These are phyloP conservation scores for Zapus hudsonius DNA, from an alignment of 2,113 vertebrate genomes.

Conservation along the genomic window DNA sequence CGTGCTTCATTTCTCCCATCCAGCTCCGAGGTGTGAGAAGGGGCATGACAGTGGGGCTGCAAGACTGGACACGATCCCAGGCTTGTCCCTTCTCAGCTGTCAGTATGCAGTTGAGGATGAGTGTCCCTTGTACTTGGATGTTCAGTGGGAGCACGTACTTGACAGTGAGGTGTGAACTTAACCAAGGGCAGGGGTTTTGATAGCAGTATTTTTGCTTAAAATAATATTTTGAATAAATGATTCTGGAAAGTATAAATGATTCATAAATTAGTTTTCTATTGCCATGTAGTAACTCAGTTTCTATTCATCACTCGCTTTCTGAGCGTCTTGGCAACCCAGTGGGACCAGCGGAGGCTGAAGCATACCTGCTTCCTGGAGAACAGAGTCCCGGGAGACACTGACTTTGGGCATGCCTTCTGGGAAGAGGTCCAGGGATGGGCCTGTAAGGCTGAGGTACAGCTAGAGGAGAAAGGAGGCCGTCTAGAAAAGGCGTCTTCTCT, in stretches of 20 bases:
- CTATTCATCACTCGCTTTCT: neutral
- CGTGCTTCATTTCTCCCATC: neutral
- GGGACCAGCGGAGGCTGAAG: neutral
- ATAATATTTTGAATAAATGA: slow-evolving; percentile 8
- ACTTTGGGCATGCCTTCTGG: neutral
- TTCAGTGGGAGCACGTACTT: neutral
- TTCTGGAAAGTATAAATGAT: neutral
- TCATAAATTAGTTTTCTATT: neutral
- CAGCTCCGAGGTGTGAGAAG: neutral
- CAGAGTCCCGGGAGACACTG: neutral
- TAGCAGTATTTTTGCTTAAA: slow-evolving; percentile 14
- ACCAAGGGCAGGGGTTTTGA: neutral
- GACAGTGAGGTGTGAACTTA: neutral
- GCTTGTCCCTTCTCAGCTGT: neutral
- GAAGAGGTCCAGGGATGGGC: rapidly evolving
- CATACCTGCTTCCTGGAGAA: neutral
- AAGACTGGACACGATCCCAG: neutral
- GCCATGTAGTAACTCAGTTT: neutral
- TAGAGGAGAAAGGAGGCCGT: neutral
- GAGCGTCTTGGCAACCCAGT: neutral
- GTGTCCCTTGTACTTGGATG: neutral
- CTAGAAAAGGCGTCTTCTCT: neutral
- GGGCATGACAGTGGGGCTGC: neutral
- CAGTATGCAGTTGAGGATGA: neutral
- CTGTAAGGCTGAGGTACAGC: neutral